Evolutionary conservation across 1,140 invertebrate genomes (phyloP).

Genomic region (Drosophila melanica): DNA sequence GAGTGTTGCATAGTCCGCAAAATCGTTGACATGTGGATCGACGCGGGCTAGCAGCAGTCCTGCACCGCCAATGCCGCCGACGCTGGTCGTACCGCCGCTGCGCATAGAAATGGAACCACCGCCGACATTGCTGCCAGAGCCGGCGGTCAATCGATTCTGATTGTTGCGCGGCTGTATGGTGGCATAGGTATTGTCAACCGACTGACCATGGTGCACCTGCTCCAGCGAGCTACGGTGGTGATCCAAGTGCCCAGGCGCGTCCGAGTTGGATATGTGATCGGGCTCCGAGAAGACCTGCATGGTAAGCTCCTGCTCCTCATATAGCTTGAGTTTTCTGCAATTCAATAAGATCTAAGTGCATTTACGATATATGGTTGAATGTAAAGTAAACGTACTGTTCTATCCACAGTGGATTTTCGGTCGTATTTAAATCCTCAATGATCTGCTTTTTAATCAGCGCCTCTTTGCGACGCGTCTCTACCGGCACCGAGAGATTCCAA

Average conservation of each 20-base stretch:
- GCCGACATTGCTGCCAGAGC: conserved; percentile 59
- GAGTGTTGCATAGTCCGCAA: conserved; percentile 90
- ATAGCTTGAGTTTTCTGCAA: conserved; percentile 91
- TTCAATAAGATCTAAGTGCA: conserved; percentile 37
- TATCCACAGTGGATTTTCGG: conserved; percentile 96
- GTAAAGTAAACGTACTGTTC: conserved; percentile 89
- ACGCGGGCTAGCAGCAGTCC: conserved; percentile 78
- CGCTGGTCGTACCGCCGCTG: conserved; percentile 68
- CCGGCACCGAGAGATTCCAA: conserved; percentile 87
- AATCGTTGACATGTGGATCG: conserved; percentile 84
- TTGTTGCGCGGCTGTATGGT: conserved; percentile 90
- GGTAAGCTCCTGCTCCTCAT: conserved; percentile 96
- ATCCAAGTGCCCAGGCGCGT: conserved; percentile 79
- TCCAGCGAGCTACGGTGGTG: conserved; percentile 82
- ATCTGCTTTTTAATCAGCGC: conserved; percentile 92
- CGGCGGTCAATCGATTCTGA: conserved; percentile 62
- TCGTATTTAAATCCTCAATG: conserved; percentile 93
- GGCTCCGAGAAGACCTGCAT: conserved; percentile 96
- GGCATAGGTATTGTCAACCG: conserved; percentile 92
- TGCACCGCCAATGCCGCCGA: conserved; percentile 65
- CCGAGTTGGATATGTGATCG: conserved; percentile 77
- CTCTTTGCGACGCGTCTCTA: conserved; percentile 86
- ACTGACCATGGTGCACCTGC: conserved; percentile 83
- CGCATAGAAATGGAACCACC: conserved; percentile 78
- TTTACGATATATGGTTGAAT: background rate